These are phyloP conservation scores for Nyctibius bracteatus DNA, from an alignment of 2,113 vertebrate species.

Conservation along the genomic window DNA sequence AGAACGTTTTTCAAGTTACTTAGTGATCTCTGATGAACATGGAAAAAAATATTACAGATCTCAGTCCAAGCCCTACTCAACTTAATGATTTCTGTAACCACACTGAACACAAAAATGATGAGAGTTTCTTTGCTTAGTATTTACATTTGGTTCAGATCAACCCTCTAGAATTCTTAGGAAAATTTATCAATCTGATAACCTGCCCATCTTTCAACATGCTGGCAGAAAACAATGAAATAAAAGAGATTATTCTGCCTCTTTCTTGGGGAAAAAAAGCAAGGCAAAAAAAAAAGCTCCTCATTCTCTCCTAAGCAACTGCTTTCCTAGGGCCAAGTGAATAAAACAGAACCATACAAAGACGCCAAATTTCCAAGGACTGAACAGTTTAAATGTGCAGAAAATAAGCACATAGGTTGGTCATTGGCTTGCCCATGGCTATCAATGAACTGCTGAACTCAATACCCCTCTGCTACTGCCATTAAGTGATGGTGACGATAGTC, in stretches of 20 bases:
- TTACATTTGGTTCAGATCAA: conserved; percentile 47
- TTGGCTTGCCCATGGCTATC: not conserved
- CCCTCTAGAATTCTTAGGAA: not conserved
- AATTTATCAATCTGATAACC: conserved; percentile 18
- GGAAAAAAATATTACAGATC: conserved; percentile 35
- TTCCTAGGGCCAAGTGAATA: not conserved
- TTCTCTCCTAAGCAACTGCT: not conserved
- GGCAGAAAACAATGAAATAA: not conserved
- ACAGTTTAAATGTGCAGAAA: not conserved
- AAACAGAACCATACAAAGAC: not conserved
- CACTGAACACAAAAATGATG: not conserved
- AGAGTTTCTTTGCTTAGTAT: not conserved
- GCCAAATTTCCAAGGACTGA: not conserved
- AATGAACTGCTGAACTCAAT: not conserved
- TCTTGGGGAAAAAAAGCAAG: not conserved
- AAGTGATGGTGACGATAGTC: not conserved
- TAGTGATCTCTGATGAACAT: not conserved
- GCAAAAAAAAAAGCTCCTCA: not conserved
- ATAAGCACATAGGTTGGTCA: not conserved
- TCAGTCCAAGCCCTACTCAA: conserved; percentile 7
- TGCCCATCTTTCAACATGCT: conserved; percentile 1
- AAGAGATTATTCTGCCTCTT: not conserved
- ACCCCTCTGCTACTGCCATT: not conserved
- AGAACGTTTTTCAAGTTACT: not conserved
- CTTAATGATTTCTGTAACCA: not conserved